phyloP scores from a whole-genome alignment of 2,113 vertebrate genomes.

The Ctenomys sociabilis region DNA sequence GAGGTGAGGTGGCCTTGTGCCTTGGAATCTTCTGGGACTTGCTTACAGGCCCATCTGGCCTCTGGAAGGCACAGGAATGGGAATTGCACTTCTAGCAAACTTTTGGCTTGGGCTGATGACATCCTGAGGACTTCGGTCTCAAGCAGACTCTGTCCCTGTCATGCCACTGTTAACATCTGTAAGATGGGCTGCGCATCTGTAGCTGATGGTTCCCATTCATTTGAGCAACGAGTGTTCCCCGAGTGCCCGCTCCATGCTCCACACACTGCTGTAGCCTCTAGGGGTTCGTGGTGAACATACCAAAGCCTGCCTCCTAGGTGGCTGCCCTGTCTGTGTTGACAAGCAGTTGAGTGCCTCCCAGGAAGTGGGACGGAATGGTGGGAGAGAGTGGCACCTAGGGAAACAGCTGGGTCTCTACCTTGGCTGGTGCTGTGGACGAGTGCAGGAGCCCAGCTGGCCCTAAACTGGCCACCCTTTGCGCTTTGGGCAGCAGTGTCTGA shows the following conservation, averaged over 20 bases:
- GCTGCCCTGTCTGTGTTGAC: neutral
- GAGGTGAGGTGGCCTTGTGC: neutral
- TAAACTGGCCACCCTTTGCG: neutral
- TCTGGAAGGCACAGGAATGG: neutral
- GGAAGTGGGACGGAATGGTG: neutral
- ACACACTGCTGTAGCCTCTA: neutral
- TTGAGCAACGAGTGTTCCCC: neutral
- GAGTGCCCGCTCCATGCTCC: rapidly evolving
- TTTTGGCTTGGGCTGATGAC: neutral
- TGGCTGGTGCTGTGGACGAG: neutral
- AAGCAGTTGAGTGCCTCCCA: neutral
- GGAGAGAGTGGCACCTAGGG: neutral
- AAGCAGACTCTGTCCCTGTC: neutral
- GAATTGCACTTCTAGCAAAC: neutral
- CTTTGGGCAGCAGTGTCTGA: neutral
- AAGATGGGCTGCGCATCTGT: neutral
- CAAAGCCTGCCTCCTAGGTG: neutral
- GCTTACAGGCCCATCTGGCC: neutral
- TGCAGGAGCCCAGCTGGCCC: neutral
- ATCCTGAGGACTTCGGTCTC: neutral
- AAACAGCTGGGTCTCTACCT: neutral
- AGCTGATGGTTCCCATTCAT: neutral
- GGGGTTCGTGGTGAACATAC: neutral
- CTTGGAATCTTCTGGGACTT: neutral
- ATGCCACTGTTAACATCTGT: neutral